Evolutionary conservation across 2,797 vertebrate species (phyloP).

Genomic region (Anniella stebbinsi): DNA sequence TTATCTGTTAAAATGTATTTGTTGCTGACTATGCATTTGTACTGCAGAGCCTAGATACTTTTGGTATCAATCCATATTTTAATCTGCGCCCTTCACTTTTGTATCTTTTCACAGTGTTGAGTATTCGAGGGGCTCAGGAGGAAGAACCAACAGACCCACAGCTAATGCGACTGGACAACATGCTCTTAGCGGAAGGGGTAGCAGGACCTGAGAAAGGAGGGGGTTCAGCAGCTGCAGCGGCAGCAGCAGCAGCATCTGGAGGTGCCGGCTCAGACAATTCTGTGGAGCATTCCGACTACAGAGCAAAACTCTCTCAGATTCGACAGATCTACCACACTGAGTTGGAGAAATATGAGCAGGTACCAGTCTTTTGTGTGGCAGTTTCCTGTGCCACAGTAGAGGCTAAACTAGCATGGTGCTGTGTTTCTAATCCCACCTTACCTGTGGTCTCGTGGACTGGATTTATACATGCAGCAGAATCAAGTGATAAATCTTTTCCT

Average conservation of each 20-base stretch:
- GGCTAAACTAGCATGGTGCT: not conserved
- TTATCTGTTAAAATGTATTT: too few relatives aligned
- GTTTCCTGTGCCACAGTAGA: not conserved
- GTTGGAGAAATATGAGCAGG: constrained; percentile 99
- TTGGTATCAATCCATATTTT: not conserved
- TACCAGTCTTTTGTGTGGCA: constrained; percentile 68
- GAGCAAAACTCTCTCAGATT: constrained; percentile 97
- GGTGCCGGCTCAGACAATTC: constrained; percentile 92
- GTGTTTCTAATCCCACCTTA: not conserved
- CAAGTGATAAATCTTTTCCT: not conserved
- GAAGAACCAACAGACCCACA: constrained; percentile 97
- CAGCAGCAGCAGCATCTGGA: constrained; percentile 88
- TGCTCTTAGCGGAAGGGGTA: constrained; percentile 96
- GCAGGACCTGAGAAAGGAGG: constrained; percentile 96
- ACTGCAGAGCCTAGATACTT: not conserved
- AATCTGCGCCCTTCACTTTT: not conserved
- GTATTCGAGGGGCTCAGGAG: constrained; percentile 96
- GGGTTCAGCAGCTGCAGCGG: constrained; percentile 90
- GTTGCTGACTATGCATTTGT: too few relatives aligned
- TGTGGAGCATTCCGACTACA: constrained; percentile 95
- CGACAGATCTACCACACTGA: constrained; percentile 99
- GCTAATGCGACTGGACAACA: constrained; percentile 98
- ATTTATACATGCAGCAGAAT: not conserved
- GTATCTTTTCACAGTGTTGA: constrained; percentile 86
- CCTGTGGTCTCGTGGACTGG: not conserved